Conservation (phyloP, 35 echinoderm and acorn worm species). For the Heliocidaris tuberculata region DNA sequence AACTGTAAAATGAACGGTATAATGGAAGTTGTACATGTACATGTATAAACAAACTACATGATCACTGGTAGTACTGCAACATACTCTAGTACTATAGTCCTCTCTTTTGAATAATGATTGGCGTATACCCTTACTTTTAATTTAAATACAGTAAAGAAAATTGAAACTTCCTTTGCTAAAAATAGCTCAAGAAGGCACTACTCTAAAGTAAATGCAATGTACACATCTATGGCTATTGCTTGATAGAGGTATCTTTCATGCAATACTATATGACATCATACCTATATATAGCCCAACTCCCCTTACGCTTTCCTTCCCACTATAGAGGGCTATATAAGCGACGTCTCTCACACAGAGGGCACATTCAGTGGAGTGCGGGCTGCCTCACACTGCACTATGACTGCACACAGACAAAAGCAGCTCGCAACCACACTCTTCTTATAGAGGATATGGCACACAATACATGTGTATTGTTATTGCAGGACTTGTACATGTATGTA, state of each 20-base stretch:
- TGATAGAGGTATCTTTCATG: background rate
- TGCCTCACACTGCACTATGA: background rate
- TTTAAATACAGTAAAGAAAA: background rate
- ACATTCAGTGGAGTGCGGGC: background rate
- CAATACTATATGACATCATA: background rate
- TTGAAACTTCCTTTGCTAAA: background rate
- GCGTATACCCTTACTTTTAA: background rate
- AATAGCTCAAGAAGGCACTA: background rate
- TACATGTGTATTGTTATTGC: background rate
- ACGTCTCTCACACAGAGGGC: background rate
- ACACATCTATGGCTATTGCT: background rate
- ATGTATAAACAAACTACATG: too few relatives aligned
- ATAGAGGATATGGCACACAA: background rate
- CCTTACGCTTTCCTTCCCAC: background rate
- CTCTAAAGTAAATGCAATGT: background rate
- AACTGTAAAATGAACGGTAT: background rate
- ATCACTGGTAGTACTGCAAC: too few relatives aligned
- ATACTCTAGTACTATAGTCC: too few relatives aligned
- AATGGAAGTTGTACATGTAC: too few relatives aligned
- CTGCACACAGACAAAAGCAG: background rate
- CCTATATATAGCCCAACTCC: background rate
- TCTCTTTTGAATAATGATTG: too few relatives aligned
- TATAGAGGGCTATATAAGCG: slow-evolving; percentile 42
- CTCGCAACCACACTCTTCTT: background rate
- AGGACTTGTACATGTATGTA: background rate